Conservation (phyloP, 2,888 invertebrate species). For the Apodemia hepburni region DNA sequence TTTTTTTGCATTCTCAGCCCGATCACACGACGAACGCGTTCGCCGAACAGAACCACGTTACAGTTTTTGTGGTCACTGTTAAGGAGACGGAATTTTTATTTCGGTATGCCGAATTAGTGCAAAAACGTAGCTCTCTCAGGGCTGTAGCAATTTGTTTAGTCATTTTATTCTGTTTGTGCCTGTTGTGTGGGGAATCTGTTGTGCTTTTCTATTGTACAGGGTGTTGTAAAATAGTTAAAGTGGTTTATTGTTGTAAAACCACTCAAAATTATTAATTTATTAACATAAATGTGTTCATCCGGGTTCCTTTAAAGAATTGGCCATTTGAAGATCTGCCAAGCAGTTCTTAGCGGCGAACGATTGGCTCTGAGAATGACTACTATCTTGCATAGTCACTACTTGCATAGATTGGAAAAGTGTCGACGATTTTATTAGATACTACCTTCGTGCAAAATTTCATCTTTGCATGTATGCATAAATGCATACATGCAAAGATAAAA, state of each 20-base stretch:
- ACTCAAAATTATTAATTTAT: background rate
- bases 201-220: slow-evolving; percentile 47
- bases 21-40: slow-evolving; percentile 44
- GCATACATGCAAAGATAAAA: too few species aligned
- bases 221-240: slow-evolving; percentile 35
- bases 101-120: slow-evolving; percentile 80
- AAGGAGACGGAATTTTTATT: slow-evolving; percentile 78
- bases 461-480: too few species aligned
- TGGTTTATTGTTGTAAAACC: background rate
- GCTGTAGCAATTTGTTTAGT: slow-evolving; percentile 73
- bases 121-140: slow-evolving; percentile 70
- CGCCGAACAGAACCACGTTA: slow-evolving; percentile 51
- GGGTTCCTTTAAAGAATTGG: too few species aligned
- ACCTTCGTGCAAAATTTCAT: too few species aligned
- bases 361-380: too few species aligned
- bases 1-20: slow-evolving; percentile 45
- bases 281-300: too few species aligned
- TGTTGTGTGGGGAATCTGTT: slow-evolving; percentile 60
- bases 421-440: too few species aligned
- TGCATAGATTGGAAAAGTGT: too few species aligned
- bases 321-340: too few species aligned
- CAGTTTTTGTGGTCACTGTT: slow-evolving; percentile 55
- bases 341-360: too few species aligned
- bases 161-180: slow-evolving; percentile 71
- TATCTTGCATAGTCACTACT: too few species aligned